phyloP scores from a whole-genome alignment of 2,113 vertebrate genomes.

The Nesospiza acunhae region DNA sequence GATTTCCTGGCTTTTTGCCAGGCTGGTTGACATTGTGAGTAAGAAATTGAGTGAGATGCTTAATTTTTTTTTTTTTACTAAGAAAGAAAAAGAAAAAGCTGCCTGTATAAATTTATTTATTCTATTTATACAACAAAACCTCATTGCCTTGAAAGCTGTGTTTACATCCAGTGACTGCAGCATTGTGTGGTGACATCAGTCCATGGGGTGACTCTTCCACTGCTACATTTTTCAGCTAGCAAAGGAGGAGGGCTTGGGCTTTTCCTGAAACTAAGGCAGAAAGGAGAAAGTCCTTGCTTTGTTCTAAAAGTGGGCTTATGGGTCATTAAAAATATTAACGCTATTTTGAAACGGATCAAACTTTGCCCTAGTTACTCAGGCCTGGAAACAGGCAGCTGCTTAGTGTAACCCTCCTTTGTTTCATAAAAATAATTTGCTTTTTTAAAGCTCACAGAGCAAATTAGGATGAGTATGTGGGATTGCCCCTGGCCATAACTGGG shows the following conservation, averaged over 20 bases:
- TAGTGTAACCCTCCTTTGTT: neutral
- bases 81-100: neutral
- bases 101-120: neutral
- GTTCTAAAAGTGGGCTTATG: conserved; percentile 11
- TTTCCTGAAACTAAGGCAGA: neutral
- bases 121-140: neutral
- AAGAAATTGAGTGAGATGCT: neutral
- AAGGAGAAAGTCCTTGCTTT: neutral
- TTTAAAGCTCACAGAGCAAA: neutral
- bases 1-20: neutral
- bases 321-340: conserved; percentile 25
- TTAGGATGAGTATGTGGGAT: neutral
- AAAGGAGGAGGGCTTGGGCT: neutral
- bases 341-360: conserved; percentile 24
- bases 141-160: neutral
- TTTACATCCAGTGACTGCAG: conserved; percentile 32
- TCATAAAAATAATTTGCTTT: neutral
- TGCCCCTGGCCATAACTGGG: neutral
- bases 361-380: conserved; percentile 42
- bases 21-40: neutral
- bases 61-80: neutral
- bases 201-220: neutral
- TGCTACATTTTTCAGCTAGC: neutral
- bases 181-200: conserved; percentile 43
- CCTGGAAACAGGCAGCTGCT: neutral